A percentile compares a stretch with the other conserved stretches of the same genome.
These are phyloP conservation scores for Solenodon paradoxus DNA, from an alignment of 2,113 vertebrate genomes.

Conservation along the genomic window DNA sequence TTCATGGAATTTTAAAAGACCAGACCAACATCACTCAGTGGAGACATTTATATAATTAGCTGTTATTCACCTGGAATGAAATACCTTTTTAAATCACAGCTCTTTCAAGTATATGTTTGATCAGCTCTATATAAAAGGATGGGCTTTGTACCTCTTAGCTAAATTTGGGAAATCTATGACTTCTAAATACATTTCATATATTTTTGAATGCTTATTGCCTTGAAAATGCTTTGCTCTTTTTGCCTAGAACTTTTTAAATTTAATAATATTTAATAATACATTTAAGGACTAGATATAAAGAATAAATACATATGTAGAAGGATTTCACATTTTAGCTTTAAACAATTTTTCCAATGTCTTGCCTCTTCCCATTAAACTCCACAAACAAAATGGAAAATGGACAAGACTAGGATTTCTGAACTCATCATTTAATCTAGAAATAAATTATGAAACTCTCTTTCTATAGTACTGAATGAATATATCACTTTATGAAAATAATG, in stretches of 20 bases:
- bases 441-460: background rate
- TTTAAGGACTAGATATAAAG: background rate
- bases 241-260: background rate
- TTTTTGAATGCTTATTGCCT: background rate
- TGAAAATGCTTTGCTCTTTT: slow-evolving; percentile 37
- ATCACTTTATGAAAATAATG: background rate
- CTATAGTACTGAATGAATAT: background rate
- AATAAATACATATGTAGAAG: background rate
- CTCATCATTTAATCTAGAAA: background rate
- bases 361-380: background rate
- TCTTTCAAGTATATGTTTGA: background rate
- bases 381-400: background rate
- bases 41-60: background rate
- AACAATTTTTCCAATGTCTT: background rate
- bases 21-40: background rate
- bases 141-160: background rate
- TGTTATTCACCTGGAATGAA: background rate
- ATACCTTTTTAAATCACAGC: background rate
- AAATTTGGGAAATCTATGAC: background rate
- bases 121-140: background rate
- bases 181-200: slow-evolving; percentile 29
- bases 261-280: background rate
- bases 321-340: background rate
- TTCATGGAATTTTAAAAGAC: background rate
- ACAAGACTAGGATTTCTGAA: background rate